Percentiles rank a stretch among this genome's conserved stretches.
Evolutionary conservation across 2,888 invertebrate genomes (phyloP).

Genomic region (Harpagoxenus sublaevis): DNA sequence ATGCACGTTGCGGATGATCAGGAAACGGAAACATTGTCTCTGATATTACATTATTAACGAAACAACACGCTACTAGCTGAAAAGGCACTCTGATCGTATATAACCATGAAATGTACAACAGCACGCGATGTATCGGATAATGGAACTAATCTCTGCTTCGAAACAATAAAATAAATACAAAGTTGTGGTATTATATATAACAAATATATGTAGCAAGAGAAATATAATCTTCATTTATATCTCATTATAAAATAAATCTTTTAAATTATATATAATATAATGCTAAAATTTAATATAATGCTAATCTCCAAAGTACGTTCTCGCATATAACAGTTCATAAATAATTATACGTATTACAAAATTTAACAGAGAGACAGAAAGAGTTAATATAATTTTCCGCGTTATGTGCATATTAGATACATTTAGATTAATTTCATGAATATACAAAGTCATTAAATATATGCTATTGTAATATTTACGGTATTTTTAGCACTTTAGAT

Average conservation of each 20-base stretch:
- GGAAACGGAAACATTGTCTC: slow-evolving; percentile 41
- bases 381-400: background rate
- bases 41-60: slow-evolving; percentile 45
- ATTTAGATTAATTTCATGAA: background rate
- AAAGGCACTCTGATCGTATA: slow-evolving; percentile 7
- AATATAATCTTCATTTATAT: background rate
- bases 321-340: background rate
- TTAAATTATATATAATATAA: background rate
- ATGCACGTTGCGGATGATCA: slow-evolving; percentile 18
- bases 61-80: slow-evolving; percentile 17
- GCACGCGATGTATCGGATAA: slow-evolving; percentile 1
- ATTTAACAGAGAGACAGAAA: background rate
- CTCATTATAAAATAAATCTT: background rate
- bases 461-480: background rate
- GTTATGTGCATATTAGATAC: background rate
- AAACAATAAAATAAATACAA: background rate
- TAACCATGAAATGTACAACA: background rate
- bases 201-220: background rate
- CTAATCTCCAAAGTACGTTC: background rate
- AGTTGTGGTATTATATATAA: background rate
- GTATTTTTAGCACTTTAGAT: background rate
- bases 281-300: background rate
- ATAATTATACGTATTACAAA: background rate
- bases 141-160: background rate
- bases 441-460: background rate